phyloP scores from a whole-genome alignment of 2,888 invertebrate genomes.

The Lasioglossum morio region DNA sequence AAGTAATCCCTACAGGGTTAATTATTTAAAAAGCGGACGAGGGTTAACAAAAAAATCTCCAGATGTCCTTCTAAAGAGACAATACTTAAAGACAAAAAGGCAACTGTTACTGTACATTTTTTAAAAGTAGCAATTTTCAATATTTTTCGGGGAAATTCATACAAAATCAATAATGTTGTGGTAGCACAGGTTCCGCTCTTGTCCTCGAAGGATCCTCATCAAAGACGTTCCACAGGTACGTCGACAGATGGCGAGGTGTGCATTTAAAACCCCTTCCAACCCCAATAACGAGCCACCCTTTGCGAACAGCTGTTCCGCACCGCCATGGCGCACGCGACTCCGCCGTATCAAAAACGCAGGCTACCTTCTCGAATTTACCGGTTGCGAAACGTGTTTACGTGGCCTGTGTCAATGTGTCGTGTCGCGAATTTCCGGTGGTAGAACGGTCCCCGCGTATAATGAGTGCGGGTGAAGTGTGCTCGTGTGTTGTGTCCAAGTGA shows the following conservation, averaged over 20 bases:
- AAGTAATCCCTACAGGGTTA: background rate
- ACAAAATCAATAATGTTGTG: constrained; percentile 12
- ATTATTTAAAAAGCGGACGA: background rate
- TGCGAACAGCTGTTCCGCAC: constrained; percentile 69
- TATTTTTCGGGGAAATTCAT: background rate
- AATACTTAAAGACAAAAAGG: no score
- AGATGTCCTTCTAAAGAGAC: background rate
- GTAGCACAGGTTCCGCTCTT: constrained; percentile 26
- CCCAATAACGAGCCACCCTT: constrained; percentile 47
- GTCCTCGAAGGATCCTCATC: constrained; percentile 10
- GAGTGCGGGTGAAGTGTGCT: constrained; percentile 39
- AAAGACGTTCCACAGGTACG: background rate
- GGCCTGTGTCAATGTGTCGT: constrained; percentile 42
- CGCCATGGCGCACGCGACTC: constrained; percentile 74
- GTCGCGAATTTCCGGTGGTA: constrained; percentile 59
- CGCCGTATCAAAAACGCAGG: constrained; percentile 58
- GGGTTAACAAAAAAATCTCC: background rate
- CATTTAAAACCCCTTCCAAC: constrained; percentile 26
- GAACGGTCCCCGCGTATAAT: constrained; percentile 29
- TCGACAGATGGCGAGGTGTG: constrained; percentile 54
- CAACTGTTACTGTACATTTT: background rate
- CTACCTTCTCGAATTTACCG: constrained; percentile 54
- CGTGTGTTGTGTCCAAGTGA: constrained; percentile 55
- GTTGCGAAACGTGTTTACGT: constrained; percentile 53
- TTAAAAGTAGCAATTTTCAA: background rate